Conservation (phyloP, 2,888 invertebrate genomes). For the Dryobota labecula region DNA sequence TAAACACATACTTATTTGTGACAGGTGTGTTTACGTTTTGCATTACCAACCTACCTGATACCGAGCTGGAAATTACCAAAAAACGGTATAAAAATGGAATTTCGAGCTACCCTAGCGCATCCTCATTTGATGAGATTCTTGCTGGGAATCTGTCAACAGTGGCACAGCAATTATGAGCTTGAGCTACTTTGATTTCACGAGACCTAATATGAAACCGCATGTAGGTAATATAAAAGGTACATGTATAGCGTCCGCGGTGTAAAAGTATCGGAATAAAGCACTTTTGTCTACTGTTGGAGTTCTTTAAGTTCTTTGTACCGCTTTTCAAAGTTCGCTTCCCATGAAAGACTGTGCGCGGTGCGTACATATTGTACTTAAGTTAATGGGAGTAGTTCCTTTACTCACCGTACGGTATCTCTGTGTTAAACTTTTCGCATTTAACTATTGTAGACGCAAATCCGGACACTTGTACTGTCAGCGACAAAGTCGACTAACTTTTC, state of each 20-base stretch:
- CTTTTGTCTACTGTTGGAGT: constrained; percentile 5
- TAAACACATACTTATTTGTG: not conserved
- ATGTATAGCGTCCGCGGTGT: not conserved
- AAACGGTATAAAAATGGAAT: too few species aligned
- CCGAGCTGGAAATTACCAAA: too few species aligned
- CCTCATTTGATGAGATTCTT: too few species aligned
- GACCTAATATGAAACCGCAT: too few species aligned
- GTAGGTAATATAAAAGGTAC: not conserved
- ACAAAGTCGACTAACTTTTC: not conserved
- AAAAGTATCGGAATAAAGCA: constrained; percentile 15
- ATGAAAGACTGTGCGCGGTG: constrained; percentile 8
- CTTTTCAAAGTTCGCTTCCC: constrained; percentile 8
- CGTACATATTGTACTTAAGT: not conserved
- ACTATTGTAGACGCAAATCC: not conserved
- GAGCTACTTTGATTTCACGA: not conserved
- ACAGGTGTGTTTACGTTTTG: too few species aligned
- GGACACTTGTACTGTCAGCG: not conserved
- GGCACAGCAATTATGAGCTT: not conserved
- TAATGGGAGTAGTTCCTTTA: constrained; percentile 27
- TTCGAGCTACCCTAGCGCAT: too few species aligned
- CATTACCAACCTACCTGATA: too few species aligned
- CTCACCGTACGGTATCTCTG: too few species aligned
- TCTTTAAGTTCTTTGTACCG: not conserved
- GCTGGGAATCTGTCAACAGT: not conserved
- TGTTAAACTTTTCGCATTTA: constrained; percentile 12